Evolutionary conservation across 2,113 vertebrate genomes (phyloP), one percentile per base, ranked within the genome.

Genomic region (Copsychus sechellarum): DNA sequence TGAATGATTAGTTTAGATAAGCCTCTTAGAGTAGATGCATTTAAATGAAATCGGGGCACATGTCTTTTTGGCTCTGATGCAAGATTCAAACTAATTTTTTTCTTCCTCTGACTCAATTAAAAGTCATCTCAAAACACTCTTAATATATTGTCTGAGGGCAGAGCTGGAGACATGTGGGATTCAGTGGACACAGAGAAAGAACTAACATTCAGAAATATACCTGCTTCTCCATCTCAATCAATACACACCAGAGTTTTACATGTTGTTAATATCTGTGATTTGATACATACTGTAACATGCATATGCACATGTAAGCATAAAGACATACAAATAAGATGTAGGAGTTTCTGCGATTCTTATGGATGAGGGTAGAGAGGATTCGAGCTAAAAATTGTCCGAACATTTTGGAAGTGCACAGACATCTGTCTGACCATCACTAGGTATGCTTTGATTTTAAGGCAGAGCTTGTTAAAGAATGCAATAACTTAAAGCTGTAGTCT

Each of bases 1-100:
- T 98, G 97, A 98, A 98, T 97, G 97, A 98, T 98, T 98, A 98
- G 96, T 98, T 98, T 97, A 97, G 97, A 98, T 98, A 98, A 98
- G 97, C 97, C 88, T 97, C 97, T 98, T 98, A 98, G 96, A 98
- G 96, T 96, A 98, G 97, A 98, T 98, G 92, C 95, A 95, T 97
- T 97, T 97, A 98, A 98, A 98, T 98, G 97, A 98, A 97, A 98
- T 97, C 97, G 95, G 97, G 93, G 95, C 97, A 98, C 97, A 97
- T 96, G 97, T 96, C 96, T 94, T 97, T 98, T 97, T 96, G 95
- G 96, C 89, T 96, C 81, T 81, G 88, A 94, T 91, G 92, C 91
- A 97, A 97, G 90, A 97, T 96, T 97, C 92, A 92, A 96, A 98
- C 96, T 90, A 92, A 76, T 95, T 97, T 78, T 91, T 92, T 86